Percentiles rank a stretch among this genome's conserved stretches.
These are phyloP conservation scores for Eupithecia abbreviata DNA, from an alignment of 2,888 invertebrate genomes.

Conservation along the genomic window DNA sequence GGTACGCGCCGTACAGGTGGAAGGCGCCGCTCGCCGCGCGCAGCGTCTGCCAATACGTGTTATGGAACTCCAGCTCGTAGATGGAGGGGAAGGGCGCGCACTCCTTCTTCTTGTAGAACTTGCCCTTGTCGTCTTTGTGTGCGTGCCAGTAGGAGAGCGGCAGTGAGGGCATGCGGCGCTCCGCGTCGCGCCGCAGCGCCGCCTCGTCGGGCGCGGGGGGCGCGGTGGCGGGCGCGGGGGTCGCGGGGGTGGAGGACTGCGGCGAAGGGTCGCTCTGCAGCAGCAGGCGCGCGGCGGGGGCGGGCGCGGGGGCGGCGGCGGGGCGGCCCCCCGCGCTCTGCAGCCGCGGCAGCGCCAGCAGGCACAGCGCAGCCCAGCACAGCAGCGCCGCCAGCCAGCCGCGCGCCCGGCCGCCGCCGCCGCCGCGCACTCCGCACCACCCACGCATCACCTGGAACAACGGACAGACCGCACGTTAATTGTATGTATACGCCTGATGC, in stretches of 20 bases:
- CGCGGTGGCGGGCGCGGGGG: slow-evolving; percentile 83
- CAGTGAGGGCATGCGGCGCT: slow-evolving; percentile 91
- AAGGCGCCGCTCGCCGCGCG: slow-evolving; percentile 93
- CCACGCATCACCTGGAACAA: slow-evolving; percentile 72
- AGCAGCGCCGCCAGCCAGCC: slow-evolving; percentile 70
- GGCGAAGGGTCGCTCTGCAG: slow-evolving; percentile 43
- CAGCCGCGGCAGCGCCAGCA: slow-evolving; percentile 67
- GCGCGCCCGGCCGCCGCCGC: slow-evolving; percentile 46
- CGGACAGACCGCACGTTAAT: too few species aligned
- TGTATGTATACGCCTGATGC: too few species aligned
- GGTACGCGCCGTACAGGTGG: slow-evolving; percentile 94
- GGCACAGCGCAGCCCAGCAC: slow-evolving; percentile 72
- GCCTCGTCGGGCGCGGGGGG: slow-evolving; percentile 86
- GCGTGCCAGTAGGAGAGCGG: slow-evolving; percentile 94
- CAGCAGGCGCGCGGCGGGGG: slow-evolving; percentile 45
- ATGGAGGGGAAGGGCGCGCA: slow-evolving; percentile 94
- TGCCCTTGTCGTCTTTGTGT: slow-evolving; percentile 90
- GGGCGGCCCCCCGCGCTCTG: slow-evolving; percentile 47
- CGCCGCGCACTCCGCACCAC: slow-evolving; percentile 56
- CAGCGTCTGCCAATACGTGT: slow-evolving; percentile 96
- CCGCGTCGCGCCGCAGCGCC: slow-evolving; percentile 90
- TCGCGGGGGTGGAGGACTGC: slow-evolving; percentile 78
- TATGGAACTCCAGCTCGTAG: slow-evolving; percentile 96
- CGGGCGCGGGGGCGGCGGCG: slow-evolving; percentile 45
- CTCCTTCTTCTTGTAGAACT: slow-evolving; percentile 86